phyloP scores from a whole-genome alignment of 2,888 invertebrate species.

The Elegia similella region DNA sequence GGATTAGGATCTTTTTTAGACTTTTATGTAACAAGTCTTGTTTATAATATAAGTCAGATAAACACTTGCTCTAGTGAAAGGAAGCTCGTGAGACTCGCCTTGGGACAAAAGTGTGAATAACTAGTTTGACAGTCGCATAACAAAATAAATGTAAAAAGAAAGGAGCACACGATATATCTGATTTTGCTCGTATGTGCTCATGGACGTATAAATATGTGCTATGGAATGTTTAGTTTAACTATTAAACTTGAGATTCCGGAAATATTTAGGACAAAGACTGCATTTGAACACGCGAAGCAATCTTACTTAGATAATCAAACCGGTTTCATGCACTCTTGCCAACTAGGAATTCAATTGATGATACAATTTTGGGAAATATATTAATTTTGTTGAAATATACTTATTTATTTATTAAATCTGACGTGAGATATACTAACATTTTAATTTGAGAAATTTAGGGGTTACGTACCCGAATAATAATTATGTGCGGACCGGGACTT shows the following conservation, averaged over 20 bases:
- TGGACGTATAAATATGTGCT: no score
- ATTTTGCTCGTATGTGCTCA: background rate
- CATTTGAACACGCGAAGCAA: background rate
- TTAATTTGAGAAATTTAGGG: no score
- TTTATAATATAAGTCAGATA: background rate
- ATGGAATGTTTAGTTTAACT: background rate
- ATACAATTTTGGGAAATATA: no score
- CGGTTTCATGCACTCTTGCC: background rate
- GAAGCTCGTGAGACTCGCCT: background rate
- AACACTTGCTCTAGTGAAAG: slow-evolving; percentile 5
- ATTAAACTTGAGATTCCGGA: background rate
- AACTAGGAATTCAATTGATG: background rate
- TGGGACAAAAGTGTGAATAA: background rate
- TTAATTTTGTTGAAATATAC: no score
- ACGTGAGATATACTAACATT: no score
- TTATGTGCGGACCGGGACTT: no score
- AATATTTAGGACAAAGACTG: background rate
- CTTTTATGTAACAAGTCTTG: background rate
- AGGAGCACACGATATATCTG: background rate
- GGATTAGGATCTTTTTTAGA: background rate
- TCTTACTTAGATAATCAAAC: background rate
- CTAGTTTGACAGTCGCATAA: background rate
- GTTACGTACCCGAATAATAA: no score
- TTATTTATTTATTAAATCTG: no score
- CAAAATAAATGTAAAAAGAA: background rate